These are phyloP conservation scores for Ormyrus rosae DNA, from an alignment of 2,888 invertebrate genomes.

Conservation along the genomic window DNA sequence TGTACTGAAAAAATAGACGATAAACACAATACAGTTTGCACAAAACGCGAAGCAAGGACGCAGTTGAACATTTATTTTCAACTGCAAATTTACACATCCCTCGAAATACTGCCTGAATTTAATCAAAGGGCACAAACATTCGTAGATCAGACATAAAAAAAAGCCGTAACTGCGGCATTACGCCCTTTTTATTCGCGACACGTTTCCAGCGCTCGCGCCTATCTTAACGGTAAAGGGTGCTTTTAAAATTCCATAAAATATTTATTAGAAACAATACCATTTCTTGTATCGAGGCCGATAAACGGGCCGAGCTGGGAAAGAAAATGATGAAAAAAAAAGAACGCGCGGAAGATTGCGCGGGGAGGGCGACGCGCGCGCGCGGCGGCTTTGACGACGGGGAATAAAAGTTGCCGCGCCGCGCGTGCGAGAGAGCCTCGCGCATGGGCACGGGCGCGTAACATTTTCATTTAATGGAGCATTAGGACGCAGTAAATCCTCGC, in stretches of 20 bases:
- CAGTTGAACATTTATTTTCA: no score
- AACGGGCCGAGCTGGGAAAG: constrained; percentile 16
- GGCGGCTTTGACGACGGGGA: neutral
- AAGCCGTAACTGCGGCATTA: constrained; percentile 3
- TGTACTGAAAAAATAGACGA: no score
- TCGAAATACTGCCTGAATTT: neutral
- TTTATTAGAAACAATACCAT: constrained; percentile 53
- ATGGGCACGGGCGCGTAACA: constrained; percentile 32
- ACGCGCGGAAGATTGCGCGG: neutral
- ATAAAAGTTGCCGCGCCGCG: neutral
- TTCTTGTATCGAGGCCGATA: constrained; percentile 11
- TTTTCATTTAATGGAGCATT: constrained; percentile 55
- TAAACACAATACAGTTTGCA: no score
- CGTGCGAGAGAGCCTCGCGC: constrained; percentile 13
- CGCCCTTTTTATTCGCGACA: constrained; percentile 30
- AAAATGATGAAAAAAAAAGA: constrained; percentile 26
- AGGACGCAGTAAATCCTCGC: constrained; percentile 41
- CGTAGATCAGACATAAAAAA: constrained; percentile 10
- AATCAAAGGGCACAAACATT: constrained; percentile 13
- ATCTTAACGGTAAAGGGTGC: constrained; percentile 21
- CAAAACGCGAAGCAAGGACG: no score
- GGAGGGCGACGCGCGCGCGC: neutral
- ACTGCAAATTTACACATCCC: no score
- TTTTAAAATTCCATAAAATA: constrained; percentile 52
- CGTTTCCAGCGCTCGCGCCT: neutral